Conservation (phyloP, 2,797 vertebrate genomes). For the Channallabes apus region DNA sequence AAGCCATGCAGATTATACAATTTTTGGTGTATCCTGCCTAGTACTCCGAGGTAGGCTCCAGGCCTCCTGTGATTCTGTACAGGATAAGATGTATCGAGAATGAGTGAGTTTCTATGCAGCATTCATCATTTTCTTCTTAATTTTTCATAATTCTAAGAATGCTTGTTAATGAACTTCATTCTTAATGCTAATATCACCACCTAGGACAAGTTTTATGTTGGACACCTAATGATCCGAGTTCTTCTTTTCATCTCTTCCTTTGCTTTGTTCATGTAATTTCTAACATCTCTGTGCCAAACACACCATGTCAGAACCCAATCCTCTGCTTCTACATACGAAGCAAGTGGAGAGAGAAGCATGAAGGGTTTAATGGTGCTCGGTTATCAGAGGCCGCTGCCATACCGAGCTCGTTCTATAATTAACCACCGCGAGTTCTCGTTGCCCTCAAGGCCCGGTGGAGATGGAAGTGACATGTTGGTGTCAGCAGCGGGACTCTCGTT, state of each 20-base stretch:
- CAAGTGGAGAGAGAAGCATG: constrained; percentile 18
- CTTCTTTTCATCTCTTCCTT: background rate
- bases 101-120: background rate
- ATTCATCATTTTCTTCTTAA: background rate
- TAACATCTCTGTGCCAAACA: background rate
- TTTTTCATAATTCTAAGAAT: background rate
- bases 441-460: constrained; percentile 25
- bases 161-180: background rate
- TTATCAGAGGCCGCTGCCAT: constrained; percentile 26
- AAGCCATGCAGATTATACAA: too few species aligned
- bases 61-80: too few species aligned
- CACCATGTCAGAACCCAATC: background rate
- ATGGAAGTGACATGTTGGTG: constrained; percentile 45
- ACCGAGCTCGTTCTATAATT: constrained; percentile 32
- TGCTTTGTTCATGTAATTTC: background rate
- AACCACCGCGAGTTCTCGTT: constrained; percentile 32
- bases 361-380: constrained; percentile 25
- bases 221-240: background rate
- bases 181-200: background rate
- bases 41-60: too few species aligned
- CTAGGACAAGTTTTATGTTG: background rate
- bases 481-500: constrained; percentile 15
- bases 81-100: too few species aligned
- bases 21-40: too few species aligned
- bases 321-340: constrained; percentile 1